Evolutionary conservation across 2,888 invertebrate genomes (phyloP), one percentile per base, ranked within the genome.

Genomic region (Bhutanitis thaidina): DNA sequence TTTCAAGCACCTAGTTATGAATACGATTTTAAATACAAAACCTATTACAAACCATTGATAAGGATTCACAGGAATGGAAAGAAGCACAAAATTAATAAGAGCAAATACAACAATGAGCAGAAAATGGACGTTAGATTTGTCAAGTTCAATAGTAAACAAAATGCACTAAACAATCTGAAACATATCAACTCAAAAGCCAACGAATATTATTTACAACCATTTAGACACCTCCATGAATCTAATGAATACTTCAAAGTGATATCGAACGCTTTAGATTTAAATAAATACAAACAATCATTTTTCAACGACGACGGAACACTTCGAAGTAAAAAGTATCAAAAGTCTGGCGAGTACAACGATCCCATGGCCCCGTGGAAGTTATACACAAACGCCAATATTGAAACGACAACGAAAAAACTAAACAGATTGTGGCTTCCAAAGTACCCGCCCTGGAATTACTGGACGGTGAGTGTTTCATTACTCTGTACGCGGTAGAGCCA

Each of bases 361-460:
- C 43, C 20, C 9, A 1, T 30, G 7, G 7, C 14, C 1, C 10
- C 41, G 1, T 30, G 14, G 3, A 29, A n/a, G 15, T 3, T 1
- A n/a, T 36, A 9, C 9, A 7, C 8, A 10, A 0, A 16, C 2
- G 2, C 10, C 7, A 3, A 30, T 4, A 1, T 1, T 7, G 30
- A 30, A 7, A 15, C 41, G 3, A 20, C 43, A n/a, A 16, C 43
- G 7, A 10, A 40, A 20, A 40, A 49, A 36, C 14, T 41, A 0
- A n/a, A 12, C 3, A 20, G 5, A 0, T 0, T 34, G 10, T 37
- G 45, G 12, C 10, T 29, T 2, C 64, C 66, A 0, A 1, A 39
- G 0, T 68, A 71, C 38, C 59, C 65, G 0, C 69, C 59, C 34
- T 76, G 71, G 71, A 70, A 74, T 47, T 74, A 68, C 32, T 79